Percentiles rank a stretch among this genome's conserved stretches.
Conservation (phyloP, 2,888 invertebrate species). For the Clepsis dumicolana region DNA sequence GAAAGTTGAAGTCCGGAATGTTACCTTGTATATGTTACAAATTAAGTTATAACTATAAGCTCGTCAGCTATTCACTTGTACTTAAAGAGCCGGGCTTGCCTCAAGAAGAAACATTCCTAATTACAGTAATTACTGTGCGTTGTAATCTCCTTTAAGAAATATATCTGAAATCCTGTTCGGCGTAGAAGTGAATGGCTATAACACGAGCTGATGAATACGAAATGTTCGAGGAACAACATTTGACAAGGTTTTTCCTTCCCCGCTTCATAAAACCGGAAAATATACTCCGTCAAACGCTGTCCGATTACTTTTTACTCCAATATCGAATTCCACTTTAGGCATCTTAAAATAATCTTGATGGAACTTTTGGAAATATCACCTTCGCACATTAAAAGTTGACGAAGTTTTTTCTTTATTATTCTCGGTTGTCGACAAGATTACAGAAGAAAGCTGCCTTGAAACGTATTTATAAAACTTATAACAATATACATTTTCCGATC, state of each 20-base stretch:
- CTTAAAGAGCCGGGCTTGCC: background rate
- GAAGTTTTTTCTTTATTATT: too few species aligned
- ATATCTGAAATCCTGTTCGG: background rate
- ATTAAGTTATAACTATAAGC: background rate
- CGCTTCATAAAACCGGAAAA: slow-evolving; percentile 5
- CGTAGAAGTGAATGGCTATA: background rate
- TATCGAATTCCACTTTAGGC: slow-evolving; percentile 31
- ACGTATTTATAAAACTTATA: too few species aligned
- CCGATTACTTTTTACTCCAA: slow-evolving; percentile 24
- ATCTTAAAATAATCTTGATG: slow-evolving; percentile 22
- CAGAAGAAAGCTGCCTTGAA: too few species aligned
- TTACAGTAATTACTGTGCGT: background rate
- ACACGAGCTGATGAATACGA: slow-evolving; percentile 12
- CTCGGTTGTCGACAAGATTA: too few species aligned
- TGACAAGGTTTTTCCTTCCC: slow-evolving; percentile 4
- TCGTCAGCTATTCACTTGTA: background rate
- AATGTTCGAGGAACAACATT: slow-evolving; percentile 13
- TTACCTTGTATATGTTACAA: background rate
- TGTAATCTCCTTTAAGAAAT: background rate
- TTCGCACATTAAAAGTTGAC: too few species aligned
- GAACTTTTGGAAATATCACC: background rate
- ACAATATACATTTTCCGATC: too few species aligned
- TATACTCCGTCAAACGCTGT: background rate
- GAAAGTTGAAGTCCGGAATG: background rate
- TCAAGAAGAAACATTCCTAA: background rate